Base-by-base conservation (phyloP, 2,888 invertebrate species). In the Drosophila diplacantha region DNA sequence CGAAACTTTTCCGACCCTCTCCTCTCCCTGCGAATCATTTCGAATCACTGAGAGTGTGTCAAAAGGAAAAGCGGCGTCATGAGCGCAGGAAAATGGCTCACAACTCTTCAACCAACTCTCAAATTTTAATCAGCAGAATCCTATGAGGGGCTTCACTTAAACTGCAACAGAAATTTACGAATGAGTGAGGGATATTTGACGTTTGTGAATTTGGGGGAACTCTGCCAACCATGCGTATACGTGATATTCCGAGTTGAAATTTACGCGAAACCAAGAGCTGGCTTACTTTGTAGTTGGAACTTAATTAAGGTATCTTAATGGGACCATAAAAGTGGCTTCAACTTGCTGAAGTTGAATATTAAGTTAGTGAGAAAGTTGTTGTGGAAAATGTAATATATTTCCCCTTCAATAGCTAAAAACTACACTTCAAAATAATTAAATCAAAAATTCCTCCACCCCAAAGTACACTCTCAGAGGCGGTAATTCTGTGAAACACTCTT, bases 1-100 rank as follows among this genome's bases (percentile, higher is more conserved):
- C 38, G 56, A 49, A 66, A 64, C 49, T 66, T 64, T 64, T 61
- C 41, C 57, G 14, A 39, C 44, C 18, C 31, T 18, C 29, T n/a
- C 4, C 56, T 31, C 37, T 16, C 24, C 14, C 38, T n/a, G 60
- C 18, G 12, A 35, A 49, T 50, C 41, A 50, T 50, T 51, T 50
- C 24, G 41, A 61, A 35, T 51, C 63, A 62, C 41, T 61, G 61
- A 35, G 49, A 62, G 12, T 55, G 65, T 55, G 41, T 54, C 60
- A 64, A 72, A 77, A 49, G 75, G 67, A 67, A 72, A 54, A 59
- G 63, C 63, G 69, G 67, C 63, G 69, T 69, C 78, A 74, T 47
- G 52, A 58, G 37, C 47, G 47, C 55, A 18, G 29, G 26, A 32
- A 32, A 35, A 31, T n/a, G 29, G 35, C 26, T 20, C 14, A 12